Evolutionary conservation across 1,140 invertebrate species (phyloP).

Genomic region (Melipona quadrifasciata): DNA sequence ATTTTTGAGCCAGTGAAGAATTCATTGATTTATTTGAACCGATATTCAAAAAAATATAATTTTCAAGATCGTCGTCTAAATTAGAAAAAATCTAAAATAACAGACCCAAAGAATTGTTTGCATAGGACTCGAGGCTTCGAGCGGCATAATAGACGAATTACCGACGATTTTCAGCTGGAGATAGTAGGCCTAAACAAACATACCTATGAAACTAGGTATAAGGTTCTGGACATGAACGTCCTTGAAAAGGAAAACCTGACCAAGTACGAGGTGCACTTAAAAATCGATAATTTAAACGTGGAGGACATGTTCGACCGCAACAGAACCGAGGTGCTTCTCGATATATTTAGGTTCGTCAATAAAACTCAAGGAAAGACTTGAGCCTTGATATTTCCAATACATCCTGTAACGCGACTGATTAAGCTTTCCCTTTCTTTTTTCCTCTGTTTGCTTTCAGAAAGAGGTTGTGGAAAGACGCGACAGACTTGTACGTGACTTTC

Average conservation of each 20-base stretch:
- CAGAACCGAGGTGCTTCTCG: slow-evolving; percentile 87
- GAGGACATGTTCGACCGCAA: slow-evolving; percentile 89
- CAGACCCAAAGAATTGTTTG: too few species aligned
- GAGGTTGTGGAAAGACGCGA: slow-evolving; percentile 82
- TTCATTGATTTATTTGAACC: too few species aligned
- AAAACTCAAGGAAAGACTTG: background rate
- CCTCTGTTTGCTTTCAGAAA: slow-evolving; percentile 67
- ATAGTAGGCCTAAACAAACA: slow-evolving; percentile 89
- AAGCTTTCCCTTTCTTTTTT: background rate
- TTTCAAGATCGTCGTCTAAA: too few species aligned
- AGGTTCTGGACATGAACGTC: slow-evolving; percentile 85
- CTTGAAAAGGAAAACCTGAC: slow-evolving; percentile 86
- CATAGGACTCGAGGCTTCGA: too few species aligned
- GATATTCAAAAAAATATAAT: too few species aligned
- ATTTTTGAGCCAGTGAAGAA: too few species aligned
- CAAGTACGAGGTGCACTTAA: slow-evolving; percentile 90
- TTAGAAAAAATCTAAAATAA: too few species aligned
- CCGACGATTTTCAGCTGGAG: slow-evolving; percentile 84
- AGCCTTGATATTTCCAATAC: slow-evolving; percentile 9
- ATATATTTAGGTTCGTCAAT: slow-evolving; percentile 85
- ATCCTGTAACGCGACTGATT: background rate
- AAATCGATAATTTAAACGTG: slow-evolving; percentile 94
- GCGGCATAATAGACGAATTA: too few species aligned
- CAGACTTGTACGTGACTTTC: slow-evolving; percentile 90
- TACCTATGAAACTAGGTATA: slow-evolving; percentile 89